Base-by-base conservation (phyloP, 30 jellyfish, hydroid and myxozoan genomes). In the Pseudorhiza aurosa region DNA sequence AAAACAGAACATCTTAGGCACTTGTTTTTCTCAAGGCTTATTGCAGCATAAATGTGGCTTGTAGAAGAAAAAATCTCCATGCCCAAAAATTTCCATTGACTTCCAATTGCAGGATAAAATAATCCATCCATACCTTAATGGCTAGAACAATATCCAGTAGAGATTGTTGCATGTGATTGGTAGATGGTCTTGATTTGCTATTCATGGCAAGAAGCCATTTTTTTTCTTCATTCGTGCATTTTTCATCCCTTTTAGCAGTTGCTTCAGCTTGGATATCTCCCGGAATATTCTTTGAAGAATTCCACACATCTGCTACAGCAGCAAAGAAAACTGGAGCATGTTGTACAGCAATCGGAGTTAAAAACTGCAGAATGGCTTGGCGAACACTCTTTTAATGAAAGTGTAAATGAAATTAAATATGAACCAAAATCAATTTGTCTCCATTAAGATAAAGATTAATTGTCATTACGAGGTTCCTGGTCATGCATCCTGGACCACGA, bases 291-390 rank as follows among this genome's bases (percentile, higher is more conserved):
- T 75, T 85, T 7, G 87, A 43, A 8, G 75, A 72, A 42, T 65
- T 70, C 98, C 98, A 92, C 7, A 92, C 98, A 47, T 92, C 98
- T 18, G 98, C 98, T 27, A 80, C 82, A 8, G 98, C 88, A 2
- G 98, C 96, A 26, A 92, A 89, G 79, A 92, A 92, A 2, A 92
- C 96, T 4, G 85, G 85, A 1, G 98, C 85, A 44, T 92, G 96
- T 65, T 92, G 88, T 83, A 92, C 85, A 12, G 98, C 96, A n/a
- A 92, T 45, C 27, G 98, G 98, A 17, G 98, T 92, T 35, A 92
- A 77, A 4, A 92, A 65, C 65, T 92, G 98, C 24, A 92, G 86
- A 12, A 92, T 70, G 76, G 96, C 78, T 80, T 85, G 96, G 32
- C 86, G 88, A 43, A 85, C 91, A 40, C 77, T 83, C 98, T 92